Conservation (phyloP, 2,888 invertebrate genomes). For the Tipula confusa region DNA sequence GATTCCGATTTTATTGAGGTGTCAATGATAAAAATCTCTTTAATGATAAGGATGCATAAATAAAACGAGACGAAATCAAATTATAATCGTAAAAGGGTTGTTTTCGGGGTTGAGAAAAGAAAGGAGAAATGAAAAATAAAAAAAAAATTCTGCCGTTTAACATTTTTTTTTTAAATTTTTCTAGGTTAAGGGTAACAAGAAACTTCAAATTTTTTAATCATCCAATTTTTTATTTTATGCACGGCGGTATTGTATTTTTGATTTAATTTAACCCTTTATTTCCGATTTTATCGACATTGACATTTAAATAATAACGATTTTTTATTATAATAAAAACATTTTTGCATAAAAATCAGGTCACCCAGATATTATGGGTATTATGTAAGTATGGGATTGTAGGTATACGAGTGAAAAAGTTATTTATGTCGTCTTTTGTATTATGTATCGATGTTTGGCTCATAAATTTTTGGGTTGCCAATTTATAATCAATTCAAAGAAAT, state of each 20-base stretch:
- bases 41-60: neutral
- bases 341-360: constrained; percentile 20
- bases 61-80: neutral
- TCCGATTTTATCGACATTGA: neutral
- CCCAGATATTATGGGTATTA: too few species aligned
- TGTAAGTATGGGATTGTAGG: too few species aligned
- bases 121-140: neutral
- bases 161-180: neutral
- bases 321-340: neutral
- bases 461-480: neutral
- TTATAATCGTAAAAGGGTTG: constrained; percentile 1
- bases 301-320: constrained; percentile 12
- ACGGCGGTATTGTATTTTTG: neutral
- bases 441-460: neutral
- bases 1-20: neutral
- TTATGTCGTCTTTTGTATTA: neutral
- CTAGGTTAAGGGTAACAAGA: constrained; percentile 25
- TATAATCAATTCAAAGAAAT: neutral
- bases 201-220: neutral
- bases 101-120: constrained; percentile 21
- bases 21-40: constrained; percentile 14
- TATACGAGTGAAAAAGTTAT: too few species aligned
- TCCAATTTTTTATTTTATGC: neutral
- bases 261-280: constrained; percentile 20
- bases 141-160: neutral